Conservation (phyloP, 2,888 invertebrate species). For the Cosmia pyralina region DNA sequence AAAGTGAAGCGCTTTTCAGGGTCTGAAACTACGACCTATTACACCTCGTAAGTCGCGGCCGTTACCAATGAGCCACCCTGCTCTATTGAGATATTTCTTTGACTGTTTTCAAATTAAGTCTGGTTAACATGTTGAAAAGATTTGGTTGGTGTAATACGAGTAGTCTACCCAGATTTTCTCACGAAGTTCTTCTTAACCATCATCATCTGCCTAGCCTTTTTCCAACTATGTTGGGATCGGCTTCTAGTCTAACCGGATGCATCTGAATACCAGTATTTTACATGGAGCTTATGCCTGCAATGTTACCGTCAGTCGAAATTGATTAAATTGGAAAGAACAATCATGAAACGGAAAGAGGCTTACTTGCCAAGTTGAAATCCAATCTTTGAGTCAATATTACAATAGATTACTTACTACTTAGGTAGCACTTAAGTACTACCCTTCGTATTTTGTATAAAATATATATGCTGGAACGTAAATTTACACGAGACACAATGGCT, state of each 20-base stretch:
- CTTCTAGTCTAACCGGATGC: not conserved
- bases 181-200: not conserved
- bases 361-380: not conserved
- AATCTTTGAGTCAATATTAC: not conserved
- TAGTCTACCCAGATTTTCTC: no score
- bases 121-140: not conserved
- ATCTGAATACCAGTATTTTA: not conserved
- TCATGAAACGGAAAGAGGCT: not conserved
- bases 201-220: not conserved
- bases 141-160: not conserved
- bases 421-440: not conserved
- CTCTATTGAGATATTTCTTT: not conserved
- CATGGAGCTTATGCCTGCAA: no score
- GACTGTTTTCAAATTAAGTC: not conserved
- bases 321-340: not conserved
- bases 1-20: no score
- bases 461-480: no score
- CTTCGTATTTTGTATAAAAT: no score
- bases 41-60: no score
- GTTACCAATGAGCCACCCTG: no score
- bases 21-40: no score
- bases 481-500: no score
- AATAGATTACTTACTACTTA: not conserved
- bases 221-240: no score
- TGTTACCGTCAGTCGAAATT: not conserved